Base-by-base conservation (phyloP, 2,113 vertebrate genomes). In the Hemiscyllium ocellatum region DNA sequence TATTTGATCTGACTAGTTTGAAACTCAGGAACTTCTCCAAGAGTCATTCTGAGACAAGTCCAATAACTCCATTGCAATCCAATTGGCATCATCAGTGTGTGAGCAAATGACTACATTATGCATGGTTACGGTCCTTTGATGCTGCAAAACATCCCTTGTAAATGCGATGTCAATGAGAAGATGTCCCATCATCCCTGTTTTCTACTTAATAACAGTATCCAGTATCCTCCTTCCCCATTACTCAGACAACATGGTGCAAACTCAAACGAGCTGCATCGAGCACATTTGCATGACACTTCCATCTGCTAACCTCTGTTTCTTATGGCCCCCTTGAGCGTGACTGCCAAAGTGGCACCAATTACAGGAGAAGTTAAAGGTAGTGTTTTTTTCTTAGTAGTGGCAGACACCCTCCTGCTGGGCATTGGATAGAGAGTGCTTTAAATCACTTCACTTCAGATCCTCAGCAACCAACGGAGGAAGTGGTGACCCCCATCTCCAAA, bases 321-420 rank as follows among this genome's bases (percentile, higher is more conserved):
- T 33, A 95, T 76, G 37, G 42, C 93, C 68, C 68, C 37, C 93
- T 47, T 94, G 37, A 72, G 68, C 37, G 29, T n/a, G 42, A 47
- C 37, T 72, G 69, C 33, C 22, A 52, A 94, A 95, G 69, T 52
- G 47, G 20, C 42, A 52, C 68, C 94, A 95, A 95, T 95, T 95
- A 95, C 42, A 50, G 68, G 52, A 29, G 24, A 95, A 76, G 69
- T 33, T 33, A 76, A 72, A 26, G 29, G 94, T 1, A 72, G 37
- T 3, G 4, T 76, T 52, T 72, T 87, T 50, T 76, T 0, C 6
- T 70, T 4, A 26, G 5, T 2, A 72, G 68, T 29, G 20, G 66
- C 42, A 70, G 61, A 8, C n/a, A 50, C 61, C 6, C 20, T 19
- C 66, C 68, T 15, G 42, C 66, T 50, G 42, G 91, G 94, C 29